phyloP scores from a whole-genome alignment of 2,113 vertebrate species.

The mouse (Mus musculus) region GRCm39 chr12:5030001-5030500 shows the following conservation, averaged over 20 bases:
- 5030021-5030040: neutral
- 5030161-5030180: neutral
- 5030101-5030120: conserved; percentile 61
- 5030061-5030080: conserved; percentile 58
- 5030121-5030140: neutral
- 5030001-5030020: conserved; percentile 27
- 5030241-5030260: neutral
- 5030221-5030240: neutral
- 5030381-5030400: neutral
- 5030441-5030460: neutral
- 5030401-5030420: conserved; percentile 31
- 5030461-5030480: conserved; percentile 5
- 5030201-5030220: neutral
- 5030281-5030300: conserved; percentile 11
- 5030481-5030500: neutral
- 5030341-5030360: neutral
- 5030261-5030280: neutral
- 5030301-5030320: neutral
- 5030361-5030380: neutral
- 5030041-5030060: conserved; percentile 45
- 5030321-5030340: neutral
- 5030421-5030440: neutral
- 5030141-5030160: neutral
- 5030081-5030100: conserved; percentile 48
- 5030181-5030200: neutral